phyloP scores from a whole-genome alignment of 2,888 invertebrate species.

The Conops quadrifasciatus region DNA sequence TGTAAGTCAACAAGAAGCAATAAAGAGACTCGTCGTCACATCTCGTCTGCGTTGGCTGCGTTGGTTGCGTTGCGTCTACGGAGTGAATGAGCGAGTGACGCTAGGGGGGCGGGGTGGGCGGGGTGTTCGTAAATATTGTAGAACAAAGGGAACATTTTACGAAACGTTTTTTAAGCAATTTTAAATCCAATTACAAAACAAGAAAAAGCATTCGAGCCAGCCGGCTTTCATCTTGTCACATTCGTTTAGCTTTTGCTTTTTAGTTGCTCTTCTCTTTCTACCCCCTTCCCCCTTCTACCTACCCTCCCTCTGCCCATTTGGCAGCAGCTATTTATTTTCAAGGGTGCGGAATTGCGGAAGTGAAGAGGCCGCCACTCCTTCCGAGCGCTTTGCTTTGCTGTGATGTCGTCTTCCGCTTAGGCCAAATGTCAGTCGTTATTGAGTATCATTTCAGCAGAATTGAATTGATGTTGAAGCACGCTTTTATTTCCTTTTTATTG shows the following conservation, averaged over 20 bases:
- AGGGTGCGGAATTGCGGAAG: no score
- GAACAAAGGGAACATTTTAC: conserved; percentile 41
- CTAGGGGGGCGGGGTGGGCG: conserved; percentile 3
- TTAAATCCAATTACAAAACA: conserved; percentile 49
- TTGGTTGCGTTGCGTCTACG: neutral
- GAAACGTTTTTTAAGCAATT: conserved; percentile 44
- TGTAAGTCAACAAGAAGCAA: conserved; percentile 8
- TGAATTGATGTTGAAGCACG: no score
- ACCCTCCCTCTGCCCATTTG: neutral
- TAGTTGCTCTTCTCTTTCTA: neutral
- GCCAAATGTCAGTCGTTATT: no score
- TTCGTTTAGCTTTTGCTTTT: conserved; percentile 43
- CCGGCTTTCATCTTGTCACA: conserved; percentile 46
- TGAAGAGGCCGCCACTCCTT: no score
- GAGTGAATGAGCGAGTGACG: neutral
- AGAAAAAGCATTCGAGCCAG: conserved; percentile 43
- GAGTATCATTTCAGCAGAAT: no score
- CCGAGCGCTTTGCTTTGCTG: no score
- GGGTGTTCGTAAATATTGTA: conserved; percentile 41
- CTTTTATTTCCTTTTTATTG: no score
- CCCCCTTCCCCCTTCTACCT: conserved; percentile 36
- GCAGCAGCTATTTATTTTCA: no score
- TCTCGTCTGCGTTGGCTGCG: conserved; percentile 19
- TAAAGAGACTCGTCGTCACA: conserved; percentile 8
- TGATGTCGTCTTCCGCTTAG: no score